Evolutionary conservation across 2,888 invertebrate species (phyloP).

Genomic region (Archips xylosteana): DNA sequence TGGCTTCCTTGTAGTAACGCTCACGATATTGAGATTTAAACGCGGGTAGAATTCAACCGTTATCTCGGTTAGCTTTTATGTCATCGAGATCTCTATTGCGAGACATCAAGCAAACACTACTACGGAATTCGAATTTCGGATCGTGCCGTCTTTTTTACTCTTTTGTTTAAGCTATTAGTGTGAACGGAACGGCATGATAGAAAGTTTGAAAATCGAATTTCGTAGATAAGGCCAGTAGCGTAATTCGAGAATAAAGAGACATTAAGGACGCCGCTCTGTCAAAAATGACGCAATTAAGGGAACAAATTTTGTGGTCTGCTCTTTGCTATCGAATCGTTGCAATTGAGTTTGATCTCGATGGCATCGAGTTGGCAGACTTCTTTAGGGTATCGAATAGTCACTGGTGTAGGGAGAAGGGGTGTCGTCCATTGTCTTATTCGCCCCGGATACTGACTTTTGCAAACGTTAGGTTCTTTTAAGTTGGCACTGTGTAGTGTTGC

Average conservation of each 20-base stretch:
- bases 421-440: neutral
- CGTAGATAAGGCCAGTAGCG: neutral
- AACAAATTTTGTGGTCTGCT: neutral
- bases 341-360: neutral
- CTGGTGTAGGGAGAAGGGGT: neutral
- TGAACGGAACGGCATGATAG: no score
- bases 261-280: no score
- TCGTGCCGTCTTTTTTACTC: no score
- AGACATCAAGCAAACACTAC: no score
- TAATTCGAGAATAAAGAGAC: neutral
- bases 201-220: no score
- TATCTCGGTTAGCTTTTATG: neutral
- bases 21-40: conserved; percentile 92
- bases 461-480: neutral
- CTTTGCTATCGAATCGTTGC: neutral
- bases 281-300: neutral
- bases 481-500: neutral
- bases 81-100: neutral
- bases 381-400: conserved; percentile 7
- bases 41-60: conserved; percentile 84
- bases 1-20: conserved; percentile 91
- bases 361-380: neutral
- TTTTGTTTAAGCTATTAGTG: no score
- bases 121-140: neutral
- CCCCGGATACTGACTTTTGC: conserved; percentile 8